Evolutionary conservation across 1,140 invertebrate genomes (phyloP), one percentile per base, ranked within the genome.

Genomic region (Mizuhopecten yessoensis): DNA sequence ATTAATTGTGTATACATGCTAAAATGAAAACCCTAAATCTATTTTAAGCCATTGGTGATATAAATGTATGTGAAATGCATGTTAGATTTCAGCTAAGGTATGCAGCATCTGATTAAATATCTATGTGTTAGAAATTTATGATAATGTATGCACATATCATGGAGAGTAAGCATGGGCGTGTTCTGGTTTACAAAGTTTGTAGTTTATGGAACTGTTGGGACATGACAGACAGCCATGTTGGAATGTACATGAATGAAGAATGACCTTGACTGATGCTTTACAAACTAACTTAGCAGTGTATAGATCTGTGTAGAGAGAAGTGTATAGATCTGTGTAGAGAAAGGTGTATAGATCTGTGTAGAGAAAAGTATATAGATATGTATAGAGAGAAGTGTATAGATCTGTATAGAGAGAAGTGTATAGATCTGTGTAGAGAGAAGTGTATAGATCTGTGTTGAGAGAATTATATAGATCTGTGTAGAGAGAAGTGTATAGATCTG

Each of bases 121-220:
- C 57, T 75, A 29, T 75, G n/a, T 75, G 57, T 75, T 75, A 75
- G n/a, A 75, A 75, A 75, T 75, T 75, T 75, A 75, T 75, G 57
- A 75, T 75, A 75, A 75, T 75, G 57, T 75, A 75, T 75, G 57
- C n/a, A 75, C 57, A 75, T 75, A 75, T 75, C 29, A 75, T 29
- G n/a, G 57, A n/a, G 20, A 29, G 23, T 29, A 75, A 75, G 9
- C 57, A 9, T 29, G 57, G 57, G 57, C 57, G 57, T 75, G 57
- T n/a, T n/a, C 57, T 13, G 23, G 23, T 75, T 1, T 75, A 49
- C 45, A 45, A 45, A 17, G 9, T 0, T 1, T 45, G 42, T 45
- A 45, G 42, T 45, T 75, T 49, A 49, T 13, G n/a, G n/a, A 29
- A 75, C n/a, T 29, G 57, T n/a, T 29, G 29, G 17, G n/a, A 29